Base-by-base conservation (phyloP, 2,888 invertebrate genomes). In the Ennomos fuscantarius region DNA sequence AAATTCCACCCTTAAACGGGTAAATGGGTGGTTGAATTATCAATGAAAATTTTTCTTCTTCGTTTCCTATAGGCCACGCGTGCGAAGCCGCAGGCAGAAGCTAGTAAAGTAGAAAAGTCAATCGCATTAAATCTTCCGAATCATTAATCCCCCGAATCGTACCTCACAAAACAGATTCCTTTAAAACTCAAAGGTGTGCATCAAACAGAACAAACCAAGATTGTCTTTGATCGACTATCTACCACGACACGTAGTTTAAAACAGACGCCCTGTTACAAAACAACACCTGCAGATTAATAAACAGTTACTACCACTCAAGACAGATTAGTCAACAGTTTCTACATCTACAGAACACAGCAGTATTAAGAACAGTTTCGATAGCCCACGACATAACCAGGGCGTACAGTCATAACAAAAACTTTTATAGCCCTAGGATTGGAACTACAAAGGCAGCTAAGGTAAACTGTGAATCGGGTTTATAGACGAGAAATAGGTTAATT, bases 381-480 rank as follows among this genome's bases (percentile, higher is more conserved):
- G 31, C 42, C 11, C 10, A 11, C 44, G 59, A 50, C 55, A 56
- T 34, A 56, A 54, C 44, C 57, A 49, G 63, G 55, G 35, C 65
- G 52, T 52, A 48, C 44, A 62, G 65, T 65, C 68, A 65, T 68
- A 68, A 65, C 65, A 65, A 68, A 66, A 62, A 57, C 58, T 60
- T 63, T 68, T 57, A 67, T 60, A 64, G 62, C 60, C 49, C 57
- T 55, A 35, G 49, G 52, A 59, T 57, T 60, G 44, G 37, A 62
- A 65, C 63, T 65, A 65, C 62, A 66, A 65, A 67, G 55, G 43
- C 44, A 54, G 43, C 42, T 63, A 55, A 62, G 54, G 57, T 67
- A 67, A 65, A 63, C 65, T 65, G 40, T 54, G 35, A 62, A 62
- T 57, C 36, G 52, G 60, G 56, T 59, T 62, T 63, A 66, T 61